Percentiles rank a stretch among this genome's conserved stretches.
phyloP scores from a whole-genome alignment of 1,140 invertebrate species.

The Drosophila nasuta region DNA sequence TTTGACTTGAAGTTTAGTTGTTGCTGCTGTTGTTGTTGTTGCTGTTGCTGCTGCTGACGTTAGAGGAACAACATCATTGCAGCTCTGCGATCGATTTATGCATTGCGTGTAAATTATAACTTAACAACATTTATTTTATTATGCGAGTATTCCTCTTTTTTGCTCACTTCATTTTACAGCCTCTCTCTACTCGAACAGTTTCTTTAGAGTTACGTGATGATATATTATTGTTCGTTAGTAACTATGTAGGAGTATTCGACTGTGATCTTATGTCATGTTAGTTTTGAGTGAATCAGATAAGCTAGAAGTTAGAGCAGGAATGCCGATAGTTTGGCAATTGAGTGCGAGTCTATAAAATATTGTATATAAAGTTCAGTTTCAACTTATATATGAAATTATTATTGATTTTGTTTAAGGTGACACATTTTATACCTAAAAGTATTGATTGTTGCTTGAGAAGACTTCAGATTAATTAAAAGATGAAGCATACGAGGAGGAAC shows the following conservation, averaged over 20 bases:
- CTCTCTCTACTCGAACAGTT: background rate
- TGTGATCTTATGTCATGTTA: background rate
- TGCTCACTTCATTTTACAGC: background rate
- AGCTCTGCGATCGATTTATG: slow-evolving; percentile 35
- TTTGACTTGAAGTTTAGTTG: slow-evolving; percentile 34
- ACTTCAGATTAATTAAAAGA: no score
- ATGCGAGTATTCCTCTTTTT: slow-evolving; percentile 9
- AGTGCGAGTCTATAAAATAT: no score
- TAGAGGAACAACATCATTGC: slow-evolving; percentile 44
- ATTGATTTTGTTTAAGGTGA: no score
- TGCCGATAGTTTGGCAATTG: no score
- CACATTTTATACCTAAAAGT: no score
- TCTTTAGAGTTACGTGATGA: background rate
- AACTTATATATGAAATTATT: no score
- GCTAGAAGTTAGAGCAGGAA: background rate
- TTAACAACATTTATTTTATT: slow-evolving; percentile 44
- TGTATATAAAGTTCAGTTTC: no score
- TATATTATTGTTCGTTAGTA: background rate
- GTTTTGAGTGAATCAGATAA: background rate
- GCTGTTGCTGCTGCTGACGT: slow-evolving; percentile 7
- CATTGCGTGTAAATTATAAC: slow-evolving; percentile 55
- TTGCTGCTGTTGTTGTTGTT: slow-evolving; percentile 12
- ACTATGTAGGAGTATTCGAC: background rate
- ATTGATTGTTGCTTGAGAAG: no score
- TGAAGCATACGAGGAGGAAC: no score